Evolutionary conservation across 2,113 vertebrate species (phyloP), one percentile per base, ranked within the genome.

Genomic region (Alethe castanea): DNA sequence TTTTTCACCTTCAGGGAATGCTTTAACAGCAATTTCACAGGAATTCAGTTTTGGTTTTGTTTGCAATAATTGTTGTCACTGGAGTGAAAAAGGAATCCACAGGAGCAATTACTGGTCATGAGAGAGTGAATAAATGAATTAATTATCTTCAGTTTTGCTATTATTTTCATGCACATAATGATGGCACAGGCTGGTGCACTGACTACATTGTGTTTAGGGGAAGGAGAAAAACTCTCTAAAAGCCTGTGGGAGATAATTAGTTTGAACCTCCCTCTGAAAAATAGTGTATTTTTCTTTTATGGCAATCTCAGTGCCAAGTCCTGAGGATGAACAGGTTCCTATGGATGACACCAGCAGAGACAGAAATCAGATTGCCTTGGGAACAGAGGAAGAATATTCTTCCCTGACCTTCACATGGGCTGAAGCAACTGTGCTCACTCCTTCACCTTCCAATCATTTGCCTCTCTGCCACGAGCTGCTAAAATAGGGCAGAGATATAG

Each of bases 11-110:
- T 74, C 71, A 64, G 66, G 56, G 74, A 52, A 42, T 42, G 38
- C 31, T 93, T 90, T 93, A 82, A 90, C 65, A 82, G 62, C 61
- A 88, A 86, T 90, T 88, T 93, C 88, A 93, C 74, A 88, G 82
- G n/a, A 94, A 76, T 85, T 67, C 44, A 38, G 74, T 56, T 90
- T 79, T 60, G 35, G 48, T 76, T 94, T 90, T 92, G 33, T 76
- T 94, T 92, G 82, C 44, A 87, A 67, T 82, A 76, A 85, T 45
- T 48, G 70, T 66, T 90, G 53, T 66, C 86, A 93, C 2, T 76
- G 79, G 57, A 88, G 82, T 90, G 94, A 85, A 76, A 90, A 92
- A 92, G 66, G 59, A 95, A 86, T 85, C 79, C 61, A 52, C 82
- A 67, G 91, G 88, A 85, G 48, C 86, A 90, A 88, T 93, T 82